Base-by-base conservation (phyloP, 2,888 invertebrate genomes). In the Ischnus inquisitorius region DNA sequence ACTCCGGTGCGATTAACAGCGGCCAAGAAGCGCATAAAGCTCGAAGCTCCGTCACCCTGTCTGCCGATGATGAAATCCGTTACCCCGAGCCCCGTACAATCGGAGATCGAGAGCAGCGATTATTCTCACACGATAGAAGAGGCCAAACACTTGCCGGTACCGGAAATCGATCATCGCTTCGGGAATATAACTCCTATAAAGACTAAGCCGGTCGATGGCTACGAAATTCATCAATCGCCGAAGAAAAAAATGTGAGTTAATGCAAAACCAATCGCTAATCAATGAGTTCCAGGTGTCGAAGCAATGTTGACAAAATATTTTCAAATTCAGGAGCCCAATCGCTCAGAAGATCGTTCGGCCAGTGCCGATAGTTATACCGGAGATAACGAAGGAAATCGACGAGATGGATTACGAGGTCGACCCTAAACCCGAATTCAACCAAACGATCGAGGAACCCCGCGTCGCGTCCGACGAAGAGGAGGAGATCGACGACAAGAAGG, bases 1-100 rank as follows among this genome's bases (percentile, higher is more conserved):
- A 94, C 95, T 78, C 93, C 94, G 0, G 90, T 94, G 6, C 92
- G 94, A 22, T 93, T 94, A 86, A 94, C 95, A 2, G 94, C 93
- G 57, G 93, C 93, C 46, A 90, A 92, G 16, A 95, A 94, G 82
- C 91, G 92, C 14, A 90, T 92, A 12, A 94, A 92, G 85, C 82
- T 89, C 2, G 93, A 92, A 75, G 90, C 87, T 60, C 87, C 87
- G 46, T 79, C 87, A 8, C 85, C 88, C 91, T 94, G 89, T 85
- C 93, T 85, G 92, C 94, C 90, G 92, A 64, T 83, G 74, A 84
- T 87, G 2, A 88, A 87, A 79, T 77, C 87, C 1, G 81, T 88
- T 8, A 79, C 84, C 1, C 81, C 79, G 34, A 75, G 84, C 34
- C 79, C 83, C 19, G 85, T 90, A 10, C 93, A 94, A 81, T 88